A percentile compares a stretch with the other conserved stretches of the same genome.
Evolutionary conservation across 2,888 invertebrate species (phyloP).

Genomic region (Saturnia japonica): DNA sequence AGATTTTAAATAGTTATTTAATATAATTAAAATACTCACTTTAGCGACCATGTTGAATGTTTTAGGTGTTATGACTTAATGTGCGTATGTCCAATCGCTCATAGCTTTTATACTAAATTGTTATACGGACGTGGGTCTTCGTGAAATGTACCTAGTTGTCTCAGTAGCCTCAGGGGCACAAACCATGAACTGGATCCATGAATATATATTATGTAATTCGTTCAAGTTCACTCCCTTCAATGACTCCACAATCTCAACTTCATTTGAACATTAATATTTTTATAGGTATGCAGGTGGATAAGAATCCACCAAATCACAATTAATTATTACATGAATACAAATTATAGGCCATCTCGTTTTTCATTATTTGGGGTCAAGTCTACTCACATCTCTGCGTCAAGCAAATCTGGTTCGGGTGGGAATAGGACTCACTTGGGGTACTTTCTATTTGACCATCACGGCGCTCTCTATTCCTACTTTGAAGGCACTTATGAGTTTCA

Average conservation of each 20-base stretch:
- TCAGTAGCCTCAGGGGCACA: constrained; percentile 15
- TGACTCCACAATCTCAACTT: background rate
- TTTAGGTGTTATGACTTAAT: constrained; percentile 56
- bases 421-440: no score
- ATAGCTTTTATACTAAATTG: constrained; percentile 59
- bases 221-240: constrained; percentile 29
- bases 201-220: constrained; percentile 39
- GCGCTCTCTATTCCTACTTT: no score
- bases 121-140: constrained; percentile 14
- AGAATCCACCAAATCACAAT: background rate
- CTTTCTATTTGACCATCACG: no score
- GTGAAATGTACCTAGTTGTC: constrained; percentile 3
- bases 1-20: background rate
- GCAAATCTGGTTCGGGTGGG: background rate
- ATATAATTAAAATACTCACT: constrained; percentile 52
- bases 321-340: background rate
- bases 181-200: constrained; percentile 46
- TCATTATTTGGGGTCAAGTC: no score
- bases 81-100: constrained; percentile 38
- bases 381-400: background rate
- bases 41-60: constrained; percentile 69
- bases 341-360: no score
- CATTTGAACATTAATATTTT: constrained; percentile 6
- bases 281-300: no score
- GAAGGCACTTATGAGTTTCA: no score